These are phyloP conservation scores for Oreochromis grahami DNA, from an alignment of 2,797 vertebrate genomes.

Conservation along the genomic window DNA sequence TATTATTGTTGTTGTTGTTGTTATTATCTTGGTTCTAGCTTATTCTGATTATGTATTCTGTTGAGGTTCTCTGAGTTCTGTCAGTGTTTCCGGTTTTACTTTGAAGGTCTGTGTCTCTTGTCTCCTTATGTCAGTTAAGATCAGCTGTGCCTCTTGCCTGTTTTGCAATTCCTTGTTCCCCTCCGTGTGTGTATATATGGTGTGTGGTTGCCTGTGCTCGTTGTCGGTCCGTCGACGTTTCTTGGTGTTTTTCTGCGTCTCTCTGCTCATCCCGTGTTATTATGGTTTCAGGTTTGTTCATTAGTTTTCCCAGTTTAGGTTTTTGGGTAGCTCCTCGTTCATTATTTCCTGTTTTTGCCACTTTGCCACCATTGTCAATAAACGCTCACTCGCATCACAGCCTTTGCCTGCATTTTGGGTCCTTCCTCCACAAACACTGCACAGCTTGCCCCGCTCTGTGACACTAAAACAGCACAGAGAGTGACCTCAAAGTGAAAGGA, in stretches of 20 bases:
- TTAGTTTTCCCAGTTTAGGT: background rate
- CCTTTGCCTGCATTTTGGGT: no score
- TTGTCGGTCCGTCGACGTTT: background rate
- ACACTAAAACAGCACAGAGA: background rate
- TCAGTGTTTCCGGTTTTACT: background rate
- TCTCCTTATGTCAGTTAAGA: background rate
- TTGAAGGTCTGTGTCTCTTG: background rate
- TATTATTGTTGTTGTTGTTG: no score
- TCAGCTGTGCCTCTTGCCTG: no score
- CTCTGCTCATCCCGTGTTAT: rapidly evolving
- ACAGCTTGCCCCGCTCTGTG: background rate
- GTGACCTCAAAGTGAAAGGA: background rate
- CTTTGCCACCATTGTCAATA: no score
- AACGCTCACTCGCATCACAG: no score
- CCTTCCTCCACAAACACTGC: no score
- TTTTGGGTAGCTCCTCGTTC: no score
- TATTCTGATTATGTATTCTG: background rate
- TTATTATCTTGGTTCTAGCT: background rate
- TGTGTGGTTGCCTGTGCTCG: rapidly evolving
- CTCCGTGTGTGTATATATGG: rapidly evolving
- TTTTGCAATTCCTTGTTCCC: no score
- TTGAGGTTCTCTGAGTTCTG: no score
- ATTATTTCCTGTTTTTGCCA: no score
- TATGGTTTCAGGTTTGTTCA: background rate
- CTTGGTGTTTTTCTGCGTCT: background rate